These are phyloP conservation scores for Dissostichus mawsoni DNA, from an alignment of 2,113 vertebrate species.

Conservation along the genomic window DNA sequence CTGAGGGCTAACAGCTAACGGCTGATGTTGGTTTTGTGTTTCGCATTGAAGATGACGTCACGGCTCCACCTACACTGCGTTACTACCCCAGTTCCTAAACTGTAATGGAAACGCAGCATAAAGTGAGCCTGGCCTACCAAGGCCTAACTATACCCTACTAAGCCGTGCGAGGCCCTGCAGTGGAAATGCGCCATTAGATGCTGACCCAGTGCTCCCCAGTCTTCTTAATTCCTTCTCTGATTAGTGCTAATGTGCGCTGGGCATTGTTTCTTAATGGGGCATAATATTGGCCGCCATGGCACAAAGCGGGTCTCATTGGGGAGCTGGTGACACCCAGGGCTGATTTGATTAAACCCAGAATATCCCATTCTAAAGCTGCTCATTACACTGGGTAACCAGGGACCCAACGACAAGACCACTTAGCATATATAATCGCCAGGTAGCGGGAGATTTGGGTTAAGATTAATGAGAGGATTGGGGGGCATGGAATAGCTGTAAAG, in stretches of 20 bases:
- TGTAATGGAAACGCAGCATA: too few relatives aligned
- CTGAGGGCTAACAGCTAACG: too few relatives aligned
- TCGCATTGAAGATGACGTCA: too few relatives aligned
- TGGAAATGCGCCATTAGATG: not conserved
- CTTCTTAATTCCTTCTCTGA: constrained; percentile 51
- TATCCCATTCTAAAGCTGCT: constrained; percentile 61
- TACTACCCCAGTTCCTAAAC: too few relatives aligned
- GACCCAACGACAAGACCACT: constrained; percentile 61
- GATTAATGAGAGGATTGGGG: constrained; percentile 31
- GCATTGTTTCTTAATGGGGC: constrained; percentile 52
- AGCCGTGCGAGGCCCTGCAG: too few relatives aligned
- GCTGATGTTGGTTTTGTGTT: too few relatives aligned
- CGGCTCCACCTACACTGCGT: too few relatives aligned
- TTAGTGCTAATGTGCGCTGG: constrained; percentile 45
- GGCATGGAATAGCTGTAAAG: constrained; percentile 27
- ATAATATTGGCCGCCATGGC: constrained; percentile 64
- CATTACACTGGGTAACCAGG: constrained; percentile 59
- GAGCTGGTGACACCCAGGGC: constrained; percentile 51
- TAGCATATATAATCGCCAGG: constrained; percentile 63
- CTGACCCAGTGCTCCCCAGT: constrained; percentile 13
- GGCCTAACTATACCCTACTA: too few relatives aligned
- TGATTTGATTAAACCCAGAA: constrained; percentile 75
- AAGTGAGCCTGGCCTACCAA: too few relatives aligned
- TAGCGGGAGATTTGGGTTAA: constrained; percentile 50
- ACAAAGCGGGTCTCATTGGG: constrained; percentile 59